These are phyloP conservation scores for Festucalex cinctus DNA, from an alignment of 2,113 vertebrate species.

Conservation along the genomic window DNA sequence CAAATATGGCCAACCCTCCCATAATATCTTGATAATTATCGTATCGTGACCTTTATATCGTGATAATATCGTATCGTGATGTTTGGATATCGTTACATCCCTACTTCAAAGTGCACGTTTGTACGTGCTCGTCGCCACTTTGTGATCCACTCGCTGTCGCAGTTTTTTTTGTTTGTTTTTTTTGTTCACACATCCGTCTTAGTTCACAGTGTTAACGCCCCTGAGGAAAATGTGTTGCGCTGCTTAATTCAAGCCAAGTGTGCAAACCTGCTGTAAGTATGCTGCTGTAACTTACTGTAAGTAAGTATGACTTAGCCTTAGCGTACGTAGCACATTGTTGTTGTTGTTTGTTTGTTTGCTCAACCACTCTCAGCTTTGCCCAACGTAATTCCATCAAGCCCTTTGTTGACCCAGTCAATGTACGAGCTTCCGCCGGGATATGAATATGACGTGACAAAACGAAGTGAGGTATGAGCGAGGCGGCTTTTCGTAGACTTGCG, in stretches of 20 bases:
- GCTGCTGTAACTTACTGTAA: too few species aligned
- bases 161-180: too few species aligned
- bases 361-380: slow-evolving; percentile 8
- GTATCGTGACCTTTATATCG: too few species aligned
- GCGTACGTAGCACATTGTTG: slow-evolving; percentile 42
- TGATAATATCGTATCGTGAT: too few species aligned
- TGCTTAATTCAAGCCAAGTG: slow-evolving; percentile 49
- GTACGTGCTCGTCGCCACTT: slow-evolving; percentile 29
- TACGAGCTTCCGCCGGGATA: slow-evolving; percentile 1
- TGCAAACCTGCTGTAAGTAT: slow-evolving; percentile 51
- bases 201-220: slow-evolving; percentile 41
- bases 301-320: slow-evolving; percentile 17
- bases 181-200: slow-evolving; percentile 42
- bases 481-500: slow-evolving; percentile 14
- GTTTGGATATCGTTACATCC: too few species aligned
- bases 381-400: slow-evolving; percentile 32
- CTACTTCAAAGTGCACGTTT: not conserved
- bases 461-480: not conserved
- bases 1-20: too few species aligned
- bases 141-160: slow-evolving; percentile 18
- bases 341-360: too few species aligned
- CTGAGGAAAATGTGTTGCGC: slow-evolving; percentile 44
- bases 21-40: too few species aligned
- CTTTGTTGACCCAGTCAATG: slow-evolving; percentile 24
- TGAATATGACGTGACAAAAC: slow-evolving; percentile 27